Evolutionary conservation across 1,140 invertebrate species (phyloP).

Genomic region (Brachionus sp.): DNA sequence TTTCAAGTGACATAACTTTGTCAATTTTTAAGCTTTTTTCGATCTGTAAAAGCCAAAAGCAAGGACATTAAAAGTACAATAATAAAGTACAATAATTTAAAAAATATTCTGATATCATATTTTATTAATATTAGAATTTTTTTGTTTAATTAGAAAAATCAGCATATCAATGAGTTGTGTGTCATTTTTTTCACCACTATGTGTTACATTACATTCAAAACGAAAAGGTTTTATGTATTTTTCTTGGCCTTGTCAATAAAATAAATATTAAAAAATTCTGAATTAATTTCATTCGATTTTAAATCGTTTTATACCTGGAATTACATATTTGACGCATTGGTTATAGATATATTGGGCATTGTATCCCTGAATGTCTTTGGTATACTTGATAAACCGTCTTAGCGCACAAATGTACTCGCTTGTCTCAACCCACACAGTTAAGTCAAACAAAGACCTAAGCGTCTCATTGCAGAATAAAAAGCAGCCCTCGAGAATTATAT

Average conservation of each 20-base stretch:
- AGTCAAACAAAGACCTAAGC: background rate
- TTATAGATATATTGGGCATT: conserved; percentile 16
- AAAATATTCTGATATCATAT: too few relatives aligned
- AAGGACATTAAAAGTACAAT: too few relatives aligned
- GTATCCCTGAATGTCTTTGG: conserved; percentile 12
- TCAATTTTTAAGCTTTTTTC: too few relatives aligned
- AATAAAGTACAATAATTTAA: too few relatives aligned
- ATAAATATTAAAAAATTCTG: background rate
- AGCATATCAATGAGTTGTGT: background rate
- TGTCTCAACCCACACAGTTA: conserved; percentile 6
- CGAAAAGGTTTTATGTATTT: conserved; percentile 31
- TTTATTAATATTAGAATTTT: background rate
- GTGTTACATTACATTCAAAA: background rate
- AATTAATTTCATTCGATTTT: background rate
- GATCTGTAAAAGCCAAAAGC: too few relatives aligned
- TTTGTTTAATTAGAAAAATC: background rate
- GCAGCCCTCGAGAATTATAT: conserved; percentile 23
- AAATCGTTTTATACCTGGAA: background rate
- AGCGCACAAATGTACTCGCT: conserved; percentile 35
- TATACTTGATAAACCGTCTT: conserved; percentile 34
- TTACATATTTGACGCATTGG: conserved; percentile 29
- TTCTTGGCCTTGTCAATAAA: background rate
- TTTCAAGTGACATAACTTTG: too few relatives aligned
- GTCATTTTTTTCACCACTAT: conserved; percentile 22
- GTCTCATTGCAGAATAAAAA: background rate